Conservation (phyloP, 2,113 vertebrate species). For the Pituophis catenifer region DNA sequence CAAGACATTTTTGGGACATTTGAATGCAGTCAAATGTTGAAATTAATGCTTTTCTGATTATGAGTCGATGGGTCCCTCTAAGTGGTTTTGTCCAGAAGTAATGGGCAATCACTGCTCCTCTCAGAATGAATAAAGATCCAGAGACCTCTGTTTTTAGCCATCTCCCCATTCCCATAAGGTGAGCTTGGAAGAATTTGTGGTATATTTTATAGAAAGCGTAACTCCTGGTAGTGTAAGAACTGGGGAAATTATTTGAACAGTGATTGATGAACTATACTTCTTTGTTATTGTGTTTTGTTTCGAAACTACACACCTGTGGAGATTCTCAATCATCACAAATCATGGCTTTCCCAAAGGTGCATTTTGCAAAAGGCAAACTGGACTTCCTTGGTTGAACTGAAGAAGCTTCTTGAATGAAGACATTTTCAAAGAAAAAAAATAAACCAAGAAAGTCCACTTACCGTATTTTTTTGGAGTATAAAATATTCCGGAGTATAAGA, state of each 20-base stretch:
- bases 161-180: background rate
- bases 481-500: no score
- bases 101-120: background rate
- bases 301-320: background rate
- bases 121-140: background rate
- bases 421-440: no score
- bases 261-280: background rate
- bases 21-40: slow-evolving; percentile 26
- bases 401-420: no score
- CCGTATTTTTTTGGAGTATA: no score
- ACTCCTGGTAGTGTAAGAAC: background rate
- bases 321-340: background rate
- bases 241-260: background rate
- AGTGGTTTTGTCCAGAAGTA: background rate
- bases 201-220: background rate
- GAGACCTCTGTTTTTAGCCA: background rate
- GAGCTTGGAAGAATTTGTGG: background rate
- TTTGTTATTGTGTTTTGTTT: background rate
- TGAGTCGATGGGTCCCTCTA: background rate
- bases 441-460: no score
- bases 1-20: slow-evolving; percentile 35
- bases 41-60: slow-evolving; percentile 23
- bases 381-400: background rate
- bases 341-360: background rate
- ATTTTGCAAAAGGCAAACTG: background rate